Conservation (phyloP, 2,113 vertebrate species). For the Sardina pilchardus region DNA sequence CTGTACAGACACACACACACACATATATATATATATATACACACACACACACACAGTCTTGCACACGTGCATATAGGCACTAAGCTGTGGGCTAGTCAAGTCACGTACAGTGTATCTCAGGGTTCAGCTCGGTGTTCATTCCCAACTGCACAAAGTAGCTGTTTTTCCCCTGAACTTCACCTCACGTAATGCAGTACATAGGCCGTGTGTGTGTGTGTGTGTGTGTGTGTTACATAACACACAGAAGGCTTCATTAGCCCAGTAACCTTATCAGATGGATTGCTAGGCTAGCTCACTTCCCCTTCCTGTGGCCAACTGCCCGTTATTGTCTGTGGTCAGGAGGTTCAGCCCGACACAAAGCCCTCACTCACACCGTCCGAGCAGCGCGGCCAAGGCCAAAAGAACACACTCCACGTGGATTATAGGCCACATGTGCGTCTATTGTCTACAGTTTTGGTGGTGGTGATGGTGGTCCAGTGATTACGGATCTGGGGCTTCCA, state of each 20-base stretch:
- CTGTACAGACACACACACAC: neutral
- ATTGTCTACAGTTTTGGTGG: too few relatives aligned
- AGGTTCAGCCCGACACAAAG: neutral
- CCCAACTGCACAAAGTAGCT: too few relatives aligned
- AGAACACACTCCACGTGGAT: neutral
- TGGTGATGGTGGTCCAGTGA: too few relatives aligned
- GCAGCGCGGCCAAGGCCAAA: neutral
- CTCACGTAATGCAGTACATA: neutral
- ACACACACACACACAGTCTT: too few relatives aligned
- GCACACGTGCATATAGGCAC: too few relatives aligned
- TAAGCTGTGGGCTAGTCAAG: too few relatives aligned
- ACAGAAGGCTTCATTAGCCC: neutral
- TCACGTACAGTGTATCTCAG: too few relatives aligned
- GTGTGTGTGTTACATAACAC: neutral
- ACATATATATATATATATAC: neutral
- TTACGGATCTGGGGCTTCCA: too few relatives aligned
- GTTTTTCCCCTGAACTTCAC: neutral
- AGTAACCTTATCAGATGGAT: neutral
- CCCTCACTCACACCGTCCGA: neutral
- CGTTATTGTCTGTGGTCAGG: neutral
- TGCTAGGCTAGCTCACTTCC: neutral
- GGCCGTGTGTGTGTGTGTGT: too few relatives aligned
- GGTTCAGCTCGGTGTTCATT: too few relatives aligned
- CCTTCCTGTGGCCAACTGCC: neutral
- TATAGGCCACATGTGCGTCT: too few relatives aligned